Evolutionary conservation across 2,113 vertebrate genomes (phyloP), one percentile per base, ranked within the genome.

Genomic region (Trematomus loennbergii): DNA sequence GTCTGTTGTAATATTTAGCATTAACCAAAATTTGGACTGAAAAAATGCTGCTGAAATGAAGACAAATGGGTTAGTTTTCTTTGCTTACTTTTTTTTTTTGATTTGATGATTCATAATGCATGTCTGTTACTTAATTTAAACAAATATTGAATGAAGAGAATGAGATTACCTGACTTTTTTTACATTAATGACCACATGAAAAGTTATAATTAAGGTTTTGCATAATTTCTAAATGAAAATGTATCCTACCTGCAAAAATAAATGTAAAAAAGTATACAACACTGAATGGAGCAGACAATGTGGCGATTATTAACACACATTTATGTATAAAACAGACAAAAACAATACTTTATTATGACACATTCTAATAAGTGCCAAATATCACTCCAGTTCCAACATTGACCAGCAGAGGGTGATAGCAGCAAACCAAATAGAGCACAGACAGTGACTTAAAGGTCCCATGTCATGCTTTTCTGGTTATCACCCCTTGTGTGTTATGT

Each of bases 351-450:
- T n/a, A 12, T 50, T n/a, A 12, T 64, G 11, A 70, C 45, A 17
- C 13, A 20, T 13, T 0, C 20, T 57, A 13, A 60, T 58, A 58
- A 16, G 45, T 65, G 20, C 16, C 6, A 29, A 57, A 62, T 58
- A 12, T 29, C 1, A 59, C 1, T 33, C 2, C n/a, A 82, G 50
- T 83, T 72, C 78, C 69, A 72, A 6, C 5, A 12, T 8, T 72
- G 62, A 50, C 87, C 92, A 92, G 79, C 83, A 91, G 90, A 76
- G 40, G 86, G 86, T 0, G 49, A 49, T 64, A 89, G 49, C 61
- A 77, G 52, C 86, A 87, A 88, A 69, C 70, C 20, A 68, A 88
- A 86, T 12, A 40, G 40, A 58, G 13, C 50, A 52, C 11, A 3
- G 9, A 20, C 17, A 25, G 16, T 3, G 16, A 67, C 20, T 64